A percentile compares a stretch with the other conserved stretches of the same genome.
Conservation (phyloP, 2,888 invertebrate species). For the Margaritifera margaritifera region DNA sequence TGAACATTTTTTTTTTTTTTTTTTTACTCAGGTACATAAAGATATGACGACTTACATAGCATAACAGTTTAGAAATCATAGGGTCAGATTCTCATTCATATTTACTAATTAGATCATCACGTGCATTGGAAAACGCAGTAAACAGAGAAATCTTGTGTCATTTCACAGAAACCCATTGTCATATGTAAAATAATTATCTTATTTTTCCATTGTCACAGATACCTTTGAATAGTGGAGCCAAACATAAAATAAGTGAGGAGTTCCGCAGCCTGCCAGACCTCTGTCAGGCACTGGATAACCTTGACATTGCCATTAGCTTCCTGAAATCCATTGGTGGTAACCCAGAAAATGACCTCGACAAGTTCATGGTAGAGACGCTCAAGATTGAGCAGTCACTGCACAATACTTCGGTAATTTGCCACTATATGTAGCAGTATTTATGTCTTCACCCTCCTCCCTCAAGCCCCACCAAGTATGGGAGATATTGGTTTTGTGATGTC, state of each 20-base stretch:
- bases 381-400: conserved; percentile 36
- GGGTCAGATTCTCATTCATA: too few relatives aligned
- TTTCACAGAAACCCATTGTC: too few relatives aligned
- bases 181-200: neutral
- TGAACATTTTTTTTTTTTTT: too few relatives aligned
- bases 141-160: too few relatives aligned
- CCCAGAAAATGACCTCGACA: conserved; percentile 22
- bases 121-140: too few relatives aligned
- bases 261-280: conserved; percentile 27
- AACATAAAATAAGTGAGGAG: conserved; percentile 36
- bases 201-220: conserved; percentile 11
- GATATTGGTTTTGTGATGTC: too few relatives aligned
- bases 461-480: too few relatives aligned
- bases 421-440: neutral
- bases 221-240: conserved; percentile 18
- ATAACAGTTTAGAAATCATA: too few relatives aligned
- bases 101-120: too few relatives aligned
- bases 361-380: conserved; percentile 50
- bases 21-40: too few relatives aligned
- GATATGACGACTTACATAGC: too few relatives aligned
- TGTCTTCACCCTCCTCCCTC: too few relatives aligned
- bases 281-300: conserved; percentile 34
- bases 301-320: conserved; percentile 39
- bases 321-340: conserved; percentile 35
- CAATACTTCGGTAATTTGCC: conserved; percentile 25